Percentiles rank a stretch among this genome's conserved stretches.
phyloP scores from a whole-genome alignment of 2,797 vertebrate genomes.

The Alosa sapidissima region DNA sequence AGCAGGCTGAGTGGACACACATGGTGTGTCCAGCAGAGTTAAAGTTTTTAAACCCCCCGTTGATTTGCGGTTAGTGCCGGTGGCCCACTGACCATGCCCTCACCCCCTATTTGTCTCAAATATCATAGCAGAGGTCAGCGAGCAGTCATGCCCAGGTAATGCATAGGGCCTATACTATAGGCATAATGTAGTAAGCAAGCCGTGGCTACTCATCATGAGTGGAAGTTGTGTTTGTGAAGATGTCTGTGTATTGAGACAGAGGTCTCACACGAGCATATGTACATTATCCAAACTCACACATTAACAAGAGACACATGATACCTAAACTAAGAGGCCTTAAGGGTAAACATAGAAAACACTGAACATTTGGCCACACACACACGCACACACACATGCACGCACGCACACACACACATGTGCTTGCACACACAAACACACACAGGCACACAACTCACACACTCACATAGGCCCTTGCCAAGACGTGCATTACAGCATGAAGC shows the following conservation, averaged over 20 bases:
- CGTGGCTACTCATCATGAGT: neutral
- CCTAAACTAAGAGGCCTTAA: neutral
- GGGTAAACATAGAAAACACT: constrained; percentile 10
- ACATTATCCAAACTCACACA: neutral
- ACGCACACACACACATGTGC: neutral
- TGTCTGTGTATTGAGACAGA: neutral
- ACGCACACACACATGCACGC: neutral
- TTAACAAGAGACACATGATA: neutral
- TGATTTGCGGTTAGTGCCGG: neutral
- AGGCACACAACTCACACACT: neutral
- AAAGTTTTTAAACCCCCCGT: neutral
- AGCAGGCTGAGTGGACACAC: neutral
- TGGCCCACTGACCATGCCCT: neutral
- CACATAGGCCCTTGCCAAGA: neutral
- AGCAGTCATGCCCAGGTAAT: constrained; percentile 10
- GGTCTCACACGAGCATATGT: neutral
- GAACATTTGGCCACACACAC: neutral
- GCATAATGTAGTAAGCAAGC: neutral
- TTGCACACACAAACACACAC: neutral
- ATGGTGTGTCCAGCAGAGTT: neutral
- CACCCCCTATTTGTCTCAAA: neutral
- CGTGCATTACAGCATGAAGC: neutral
- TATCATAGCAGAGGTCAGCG: neutral
- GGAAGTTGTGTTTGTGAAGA: neutral
- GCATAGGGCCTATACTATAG: neutral